Conservation (phyloP, 2,888 invertebrate genomes). For the Athripsodes cinereus region DNA sequence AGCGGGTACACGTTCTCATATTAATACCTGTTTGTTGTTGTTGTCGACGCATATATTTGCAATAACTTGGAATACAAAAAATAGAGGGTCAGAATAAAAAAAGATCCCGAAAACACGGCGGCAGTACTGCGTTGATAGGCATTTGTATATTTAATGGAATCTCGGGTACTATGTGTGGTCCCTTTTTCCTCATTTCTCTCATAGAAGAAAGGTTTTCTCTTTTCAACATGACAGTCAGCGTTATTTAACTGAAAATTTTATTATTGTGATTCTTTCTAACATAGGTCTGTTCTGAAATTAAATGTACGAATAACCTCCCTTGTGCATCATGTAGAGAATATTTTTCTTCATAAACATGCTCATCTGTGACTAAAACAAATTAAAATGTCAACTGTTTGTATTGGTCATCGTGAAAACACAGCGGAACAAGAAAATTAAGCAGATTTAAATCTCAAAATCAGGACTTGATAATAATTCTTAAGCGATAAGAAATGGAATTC, state of each 20-base stretch:
- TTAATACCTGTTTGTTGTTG: neutral
- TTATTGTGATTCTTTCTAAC: neutral
- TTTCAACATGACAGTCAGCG: neutral
- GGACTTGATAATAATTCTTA: too few relatives aligned
- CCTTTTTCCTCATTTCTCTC: neutral
- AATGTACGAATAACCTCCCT: too few relatives aligned
- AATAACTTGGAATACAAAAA: neutral
- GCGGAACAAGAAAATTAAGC: too few relatives aligned
- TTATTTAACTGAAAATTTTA: neutral
- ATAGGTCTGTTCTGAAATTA: too few relatives aligned
- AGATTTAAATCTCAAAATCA: too few relatives aligned
- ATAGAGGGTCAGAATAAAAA: neutral
- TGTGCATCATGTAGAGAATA: too few relatives aligned
- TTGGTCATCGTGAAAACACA: too few relatives aligned
- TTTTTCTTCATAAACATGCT: too few relatives aligned
- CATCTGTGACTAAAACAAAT: neutral
- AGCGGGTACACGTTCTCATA: too few relatives aligned
- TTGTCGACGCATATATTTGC: slow-evolving; percentile 1
- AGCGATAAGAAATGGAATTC: too few relatives aligned
- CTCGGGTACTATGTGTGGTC: neutral
- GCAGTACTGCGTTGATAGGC: neutral
- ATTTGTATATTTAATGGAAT: slow-evolving; percentile 2
- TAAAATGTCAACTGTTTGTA: neutral
- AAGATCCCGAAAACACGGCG: neutral
- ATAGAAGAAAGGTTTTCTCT: neutral